A percentile compares a stretch with the other conserved stretches of the same genome.
Conservation (phyloP, 2,113 vertebrate species). For the Syngnathoides biaculeatus region DNA sequence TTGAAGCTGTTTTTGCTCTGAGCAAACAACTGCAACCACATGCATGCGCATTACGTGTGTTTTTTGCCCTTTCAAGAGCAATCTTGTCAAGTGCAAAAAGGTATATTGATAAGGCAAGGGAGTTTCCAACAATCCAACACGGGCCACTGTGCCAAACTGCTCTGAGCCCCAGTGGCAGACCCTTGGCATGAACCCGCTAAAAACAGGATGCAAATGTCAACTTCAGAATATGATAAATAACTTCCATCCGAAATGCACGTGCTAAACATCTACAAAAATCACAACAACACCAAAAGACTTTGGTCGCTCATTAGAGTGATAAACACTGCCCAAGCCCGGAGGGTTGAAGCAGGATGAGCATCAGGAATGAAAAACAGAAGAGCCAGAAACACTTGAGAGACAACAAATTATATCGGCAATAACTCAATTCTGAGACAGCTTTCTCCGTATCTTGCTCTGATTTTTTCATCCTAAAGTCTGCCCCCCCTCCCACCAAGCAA, state of each 20-base stretch:
- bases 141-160: slow-evolving; percentile 28
- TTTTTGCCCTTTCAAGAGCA: slow-evolving; percentile 53
- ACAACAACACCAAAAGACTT: slow-evolving; percentile 30
- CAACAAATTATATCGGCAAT: slow-evolving; percentile 71
- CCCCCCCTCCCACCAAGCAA: slow-evolving; percentile 63
- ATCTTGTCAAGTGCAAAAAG: slow-evolving; percentile 54
- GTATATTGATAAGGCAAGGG: slow-evolving; percentile 53
- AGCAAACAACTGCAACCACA: slow-evolving; percentile 16
- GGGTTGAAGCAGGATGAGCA: slow-evolving; percentile 40
- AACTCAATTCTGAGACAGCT: slow-evolving; percentile 69
- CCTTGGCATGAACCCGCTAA: slow-evolving; percentile 19
- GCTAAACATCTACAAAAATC: slow-evolving; percentile 27
- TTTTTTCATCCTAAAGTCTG: slow-evolving; percentile 28
- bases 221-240: slow-evolving; percentile 65
- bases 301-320: slow-evolving; percentile 65
- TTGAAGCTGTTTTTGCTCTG: slow-evolving; percentile 8
- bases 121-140: slow-evolving; percentile 20
- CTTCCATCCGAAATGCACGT: slow-evolving; percentile 63
- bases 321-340: slow-evolving; percentile 55
- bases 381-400: slow-evolving; percentile 62
- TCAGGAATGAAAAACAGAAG: slow-evolving; percentile 57
- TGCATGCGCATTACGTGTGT: slow-evolving; percentile 2
- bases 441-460: slow-evolving; percentile 46
- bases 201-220: slow-evolving; percentile 30
- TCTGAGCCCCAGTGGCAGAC: slow-evolving; percentile 39